Evolutionary conservation across 2,113 vertebrate species (phyloP).

Genomic region (Rhodinocichla rosea): DNA sequence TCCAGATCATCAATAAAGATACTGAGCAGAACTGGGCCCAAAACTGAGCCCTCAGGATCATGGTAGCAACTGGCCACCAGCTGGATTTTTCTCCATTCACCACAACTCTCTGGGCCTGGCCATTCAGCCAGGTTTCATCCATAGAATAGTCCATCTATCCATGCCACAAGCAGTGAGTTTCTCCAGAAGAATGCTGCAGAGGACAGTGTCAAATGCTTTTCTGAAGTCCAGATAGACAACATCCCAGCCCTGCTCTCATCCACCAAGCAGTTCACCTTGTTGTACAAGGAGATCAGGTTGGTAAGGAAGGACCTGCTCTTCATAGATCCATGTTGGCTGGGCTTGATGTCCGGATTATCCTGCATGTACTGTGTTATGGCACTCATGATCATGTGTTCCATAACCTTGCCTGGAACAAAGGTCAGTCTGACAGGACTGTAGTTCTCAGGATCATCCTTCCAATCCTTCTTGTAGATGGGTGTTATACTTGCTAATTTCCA

Average conservation of each 20-base stretch:
- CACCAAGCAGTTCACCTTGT: background rate
- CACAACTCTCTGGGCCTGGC: background rate
- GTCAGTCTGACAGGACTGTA: background rate
- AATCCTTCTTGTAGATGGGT: background rate
- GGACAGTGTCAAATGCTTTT: background rate
- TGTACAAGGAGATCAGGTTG: background rate
- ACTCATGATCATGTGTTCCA: background rate
- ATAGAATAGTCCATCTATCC: no score
- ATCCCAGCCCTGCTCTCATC: background rate
- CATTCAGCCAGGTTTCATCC: background rate
- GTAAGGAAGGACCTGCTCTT: background rate
- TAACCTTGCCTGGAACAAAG: background rate
- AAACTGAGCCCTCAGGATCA: background rate
- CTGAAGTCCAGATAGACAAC: background rate
- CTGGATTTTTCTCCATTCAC: background rate
- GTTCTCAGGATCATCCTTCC: background rate
- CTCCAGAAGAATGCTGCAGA: background rate
- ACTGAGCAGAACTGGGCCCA: background rate
- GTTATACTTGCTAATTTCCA: background rate
- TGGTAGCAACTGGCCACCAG: rapidly evolving
- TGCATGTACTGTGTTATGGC: background rate
- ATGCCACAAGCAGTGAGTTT: background rate
- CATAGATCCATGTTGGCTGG: background rate
- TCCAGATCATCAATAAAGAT: background rate
- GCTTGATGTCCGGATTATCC: background rate